Evolutionary conservation across 2,888 invertebrate genomes (phyloP).

Genomic region (Drosophila melanosoma): DNA sequence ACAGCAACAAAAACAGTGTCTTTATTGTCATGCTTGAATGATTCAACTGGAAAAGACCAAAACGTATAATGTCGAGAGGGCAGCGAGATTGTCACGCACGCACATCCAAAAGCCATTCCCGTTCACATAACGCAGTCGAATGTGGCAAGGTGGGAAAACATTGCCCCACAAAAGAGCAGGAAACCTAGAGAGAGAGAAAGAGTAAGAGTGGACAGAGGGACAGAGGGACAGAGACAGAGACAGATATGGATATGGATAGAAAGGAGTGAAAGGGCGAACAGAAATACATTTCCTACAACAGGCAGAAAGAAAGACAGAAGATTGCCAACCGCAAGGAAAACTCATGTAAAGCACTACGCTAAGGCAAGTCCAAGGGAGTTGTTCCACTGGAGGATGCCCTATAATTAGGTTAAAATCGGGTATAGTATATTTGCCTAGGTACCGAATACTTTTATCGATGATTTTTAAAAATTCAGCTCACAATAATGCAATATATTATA

Average conservation of each 20-base stretch:
- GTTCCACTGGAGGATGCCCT: slow-evolving; percentile 9
- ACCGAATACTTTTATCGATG: neutral
- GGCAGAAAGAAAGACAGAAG: slow-evolving; percentile 6
- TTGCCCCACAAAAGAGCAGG: slow-evolving; percentile 17
- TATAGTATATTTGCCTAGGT: neutral
- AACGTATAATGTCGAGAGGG: slow-evolving; percentile 37
- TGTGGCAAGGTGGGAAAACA: slow-evolving; percentile 63
- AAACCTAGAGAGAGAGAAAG: neutral
- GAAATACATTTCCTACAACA: slow-evolving; percentile 34
- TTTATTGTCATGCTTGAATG: slow-evolving; percentile 78
- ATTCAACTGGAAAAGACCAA: slow-evolving; percentile 72
- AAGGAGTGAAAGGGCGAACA: neutral
- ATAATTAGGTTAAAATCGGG: neutral
- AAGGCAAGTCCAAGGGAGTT: neutral
- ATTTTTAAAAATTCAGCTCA: neutral
- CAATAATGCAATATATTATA: neutral
- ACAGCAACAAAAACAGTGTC: slow-evolving; percentile 43
- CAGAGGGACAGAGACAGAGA: neutral
- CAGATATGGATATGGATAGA: neutral
- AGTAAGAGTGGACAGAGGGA: neutral
- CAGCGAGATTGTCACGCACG: slow-evolving; percentile 74
- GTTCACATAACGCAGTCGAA: slow-evolving; percentile 23
- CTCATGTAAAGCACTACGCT: slow-evolving; percentile 15
- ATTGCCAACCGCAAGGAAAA: slow-evolving; percentile 4
- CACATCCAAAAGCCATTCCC: slow-evolving; percentile 54